Conservation (phyloP, 1,140 invertebrate genomes). For the Drosophila neocordata region DNA sequence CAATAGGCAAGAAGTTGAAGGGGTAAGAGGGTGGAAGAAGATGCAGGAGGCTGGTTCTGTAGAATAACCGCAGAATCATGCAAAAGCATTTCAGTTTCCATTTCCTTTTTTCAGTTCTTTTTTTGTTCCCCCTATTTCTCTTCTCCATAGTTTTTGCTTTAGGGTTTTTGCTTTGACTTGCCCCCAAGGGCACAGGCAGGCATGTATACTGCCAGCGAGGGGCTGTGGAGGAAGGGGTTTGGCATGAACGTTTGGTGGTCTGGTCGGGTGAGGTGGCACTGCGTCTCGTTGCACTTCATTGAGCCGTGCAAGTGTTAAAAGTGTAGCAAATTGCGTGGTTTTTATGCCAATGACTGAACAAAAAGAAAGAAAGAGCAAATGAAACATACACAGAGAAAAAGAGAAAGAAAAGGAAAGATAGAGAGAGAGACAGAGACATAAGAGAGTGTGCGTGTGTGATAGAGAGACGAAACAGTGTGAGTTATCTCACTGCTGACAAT, state of each 20-base stretch:
- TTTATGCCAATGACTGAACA: constrained; percentile 50
- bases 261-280: constrained; percentile 45
- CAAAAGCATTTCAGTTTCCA: constrained; percentile 34
- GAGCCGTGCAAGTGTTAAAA: constrained; percentile 78
- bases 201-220: background rate
- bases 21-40: background rate
- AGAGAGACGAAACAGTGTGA: background rate
- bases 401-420: background rate
- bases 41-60: background rate
- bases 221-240: constrained; percentile 2
- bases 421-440: background rate
- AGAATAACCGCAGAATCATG: constrained; percentile 53
- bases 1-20: background rate
- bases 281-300: constrained; percentile 74
- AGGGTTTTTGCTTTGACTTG: constrained; percentile 58
- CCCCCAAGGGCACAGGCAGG: background rate
- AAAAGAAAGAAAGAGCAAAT: background rate
- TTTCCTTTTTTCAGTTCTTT: constrained; percentile 51
- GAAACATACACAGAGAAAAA: background rate
- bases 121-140: background rate
- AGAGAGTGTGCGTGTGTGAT: background rate
- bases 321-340: constrained; percentile 77
- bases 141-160: constrained; percentile 27
- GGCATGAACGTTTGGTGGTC: constrained; percentile 4
- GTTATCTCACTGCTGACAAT: constrained; percentile 1